Evolutionary conservation across 1,140 invertebrate species (phyloP), one percentile per base, ranked within the genome.

Genomic region (Magallana ariakensis): DNA sequence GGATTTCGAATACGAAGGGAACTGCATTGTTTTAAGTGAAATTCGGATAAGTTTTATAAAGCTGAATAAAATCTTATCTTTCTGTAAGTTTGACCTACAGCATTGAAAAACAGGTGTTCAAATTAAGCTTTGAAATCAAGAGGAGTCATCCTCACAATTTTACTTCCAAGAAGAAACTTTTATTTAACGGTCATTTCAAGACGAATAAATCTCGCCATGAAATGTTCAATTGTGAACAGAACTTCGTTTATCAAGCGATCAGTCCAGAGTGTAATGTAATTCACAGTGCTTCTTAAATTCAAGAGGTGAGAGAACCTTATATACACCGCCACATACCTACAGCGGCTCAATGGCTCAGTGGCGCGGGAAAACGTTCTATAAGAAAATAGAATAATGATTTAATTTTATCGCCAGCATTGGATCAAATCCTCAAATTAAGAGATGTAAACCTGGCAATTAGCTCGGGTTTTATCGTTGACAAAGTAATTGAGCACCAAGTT

Each of bases 301-400:
- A 75, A 46, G 33, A 46, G 19, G 10, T 75, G 66, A 2, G 10
- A 11, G 22, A 46, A 46, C 2, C 5, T 46, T 46, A 46, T 46
- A 46, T 46, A 46, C 33, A 46, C 33, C 7, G 66, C 66, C 9
- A 4, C 22, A 75, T 75, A 75, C 8, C 66, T 26, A 26, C 15
- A 75, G 22, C 13, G 7, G 2, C 33, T 75, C 13, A 60, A 46
- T 46, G 33, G n/a, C 58, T 46, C 33, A 60, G 9, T 26, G 33
- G 8, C 22, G 15, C 22, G 26, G 11, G 22, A 33, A 26, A 26
- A n/a, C 6, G 13, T n/a, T 16, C 66, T 75, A 13, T 75, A 19
- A 75, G 66, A 75, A 75, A 75, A 75, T 75, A 75, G 19, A 75
- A 33, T 75, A 22, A 75, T 26, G 66, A 75, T 19, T 26, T 13